These are phyloP conservation scores for Dyspetes luteomarginatus DNA, from an alignment of 2,888 invertebrate species.

Conservation along the genomic window DNA sequence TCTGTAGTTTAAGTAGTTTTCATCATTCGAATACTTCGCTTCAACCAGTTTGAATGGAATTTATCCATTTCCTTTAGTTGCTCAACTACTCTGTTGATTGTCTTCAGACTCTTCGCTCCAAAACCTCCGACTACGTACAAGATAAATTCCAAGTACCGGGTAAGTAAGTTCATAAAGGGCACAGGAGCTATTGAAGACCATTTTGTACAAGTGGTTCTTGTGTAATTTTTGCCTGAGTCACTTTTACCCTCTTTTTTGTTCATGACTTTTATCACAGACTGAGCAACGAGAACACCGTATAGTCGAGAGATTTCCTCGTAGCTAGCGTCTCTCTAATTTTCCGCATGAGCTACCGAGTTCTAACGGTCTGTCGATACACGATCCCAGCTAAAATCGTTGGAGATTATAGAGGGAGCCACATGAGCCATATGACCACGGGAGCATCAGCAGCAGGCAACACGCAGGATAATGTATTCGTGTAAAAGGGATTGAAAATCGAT, in stretches of 20 bases:
- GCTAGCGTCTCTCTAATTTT: conserved; percentile 37
- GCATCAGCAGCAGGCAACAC: conserved; percentile 36
- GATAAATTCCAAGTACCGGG: too few species aligned
- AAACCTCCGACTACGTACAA: too few species aligned
- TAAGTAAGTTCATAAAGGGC: not conserved
- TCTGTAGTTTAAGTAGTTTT: too few species aligned
- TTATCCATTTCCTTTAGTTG: too few species aligned
- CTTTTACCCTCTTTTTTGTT: conserved; percentile 7
- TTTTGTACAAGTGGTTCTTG: not conserved
- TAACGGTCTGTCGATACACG: conserved; percentile 7
- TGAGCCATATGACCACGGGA: conserved; percentile 23
- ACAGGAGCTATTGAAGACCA: not conserved
- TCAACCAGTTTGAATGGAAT: too few species aligned
- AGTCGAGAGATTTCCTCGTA: conserved; percentile 20
- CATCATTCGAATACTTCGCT: too few species aligned
- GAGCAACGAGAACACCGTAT: conserved; percentile 2
- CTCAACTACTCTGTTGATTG: too few species aligned
- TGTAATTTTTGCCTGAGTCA: not conserved
- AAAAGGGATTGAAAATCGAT: conserved; percentile 65
- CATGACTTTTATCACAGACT: conserved; percentile 7
- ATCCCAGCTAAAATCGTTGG: conserved; percentile 15
- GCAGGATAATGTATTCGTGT: conserved; percentile 62
- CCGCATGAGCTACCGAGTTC: conserved; percentile 18
- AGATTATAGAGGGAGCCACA: not conserved
- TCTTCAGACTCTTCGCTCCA: too few species aligned